Base-by-base conservation (phyloP, 2,113 vertebrate genomes). In the Scatophagus argus region DNA sequence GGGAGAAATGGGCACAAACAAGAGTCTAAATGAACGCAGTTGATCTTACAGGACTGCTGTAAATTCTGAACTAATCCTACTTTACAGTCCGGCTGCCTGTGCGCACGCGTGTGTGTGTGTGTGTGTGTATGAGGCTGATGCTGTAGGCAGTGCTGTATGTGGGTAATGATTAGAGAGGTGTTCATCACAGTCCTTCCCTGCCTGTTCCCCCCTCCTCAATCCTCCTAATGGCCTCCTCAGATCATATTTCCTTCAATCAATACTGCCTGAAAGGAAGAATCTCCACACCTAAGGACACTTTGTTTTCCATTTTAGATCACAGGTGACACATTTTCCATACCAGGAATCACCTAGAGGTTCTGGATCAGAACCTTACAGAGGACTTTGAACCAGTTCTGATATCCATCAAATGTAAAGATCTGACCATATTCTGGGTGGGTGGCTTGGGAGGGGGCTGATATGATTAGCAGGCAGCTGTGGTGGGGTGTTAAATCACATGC, bases 191-290 rank as follows among this genome's bases (percentile, higher is more conserved):
- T 52, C 67, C 74, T 67, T 56, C 60, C 66, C 32, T 66, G 55
- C 58, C 69, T 62, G 36, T 51, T 25, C 65, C 71, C 61, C 75
- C 72, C 75, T 78, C 80, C 74, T 77, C 88, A 81, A 74, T 91
- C 75, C 79, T 86, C 72, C 75, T 89, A 93, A 93, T 91, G 84
- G 85, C 78, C 34, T 75, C 76, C 81, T 89, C 74, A 86, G 81
- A 92, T 89, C 81, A 88, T 90, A 88, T 90, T 81, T 65, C 75
- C 75, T 74, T 83, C 83, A 88, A 92, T 92, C 93, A 89, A 93
- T 93, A 93, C 69, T 31, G 82, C 82, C 88, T 79, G 83, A 86
- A 84, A 90, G 85, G 74, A 84, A 85, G 76, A 83, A 85, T 89
- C 89, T 87, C 68, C 83, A 79, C 85, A 90, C 86, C 87, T 88